Evolutionary conservation across 2,113 vertebrate genomes (phyloP), one percentile per base, ranked within the genome.

Genomic region (Osmerus mordax): DNA sequence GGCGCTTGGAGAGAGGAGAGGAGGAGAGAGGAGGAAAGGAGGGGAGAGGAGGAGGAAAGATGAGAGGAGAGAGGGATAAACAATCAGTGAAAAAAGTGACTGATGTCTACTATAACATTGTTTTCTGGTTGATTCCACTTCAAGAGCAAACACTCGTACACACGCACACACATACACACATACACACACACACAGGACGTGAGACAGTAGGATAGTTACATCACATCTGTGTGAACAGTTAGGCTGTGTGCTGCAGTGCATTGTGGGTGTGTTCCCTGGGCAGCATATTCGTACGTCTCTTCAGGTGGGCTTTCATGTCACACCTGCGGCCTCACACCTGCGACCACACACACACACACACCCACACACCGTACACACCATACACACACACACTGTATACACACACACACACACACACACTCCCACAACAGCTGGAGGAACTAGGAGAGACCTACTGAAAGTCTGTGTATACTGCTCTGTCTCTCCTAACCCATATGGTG

Each of bases 251-350:
- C 41, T 7, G 41, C 41, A 47, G 41, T 47, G 41, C 41, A 47
- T 47, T 56, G 55, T 56, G 15, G 15, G 16, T n/a, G 0, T n/a
- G 16, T 18, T 19, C 55, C 55, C 16, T 19, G 55, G 18, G 55
- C 55, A 56, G 55, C 61, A 65, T 16, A 13, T 28, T 6, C 12
- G 13, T 62, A 23, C 28, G 60, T 29, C 9, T n/a, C 60, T 70
- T 28, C 65, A 64, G 65, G 15, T 75, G 72, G 54, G 61, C 69
- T 75, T 55, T 72, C 36, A 79, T 53, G 54, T 53, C 52, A n/a
- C 73, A 75, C 58, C 52, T 75, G 73, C 69, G 73, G 67, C 51
- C 15, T 16, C 3, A n/a, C 66, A 74, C 73, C 65, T 68, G 23
- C 60, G 56, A 41, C 19, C 12, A 12, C 11, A 19, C 18, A 61